These are phyloP conservation scores for Dunckerocampus dactyliophorus DNA, from an alignment of 2,113 vertebrate species.

Conservation along the genomic window DNA sequence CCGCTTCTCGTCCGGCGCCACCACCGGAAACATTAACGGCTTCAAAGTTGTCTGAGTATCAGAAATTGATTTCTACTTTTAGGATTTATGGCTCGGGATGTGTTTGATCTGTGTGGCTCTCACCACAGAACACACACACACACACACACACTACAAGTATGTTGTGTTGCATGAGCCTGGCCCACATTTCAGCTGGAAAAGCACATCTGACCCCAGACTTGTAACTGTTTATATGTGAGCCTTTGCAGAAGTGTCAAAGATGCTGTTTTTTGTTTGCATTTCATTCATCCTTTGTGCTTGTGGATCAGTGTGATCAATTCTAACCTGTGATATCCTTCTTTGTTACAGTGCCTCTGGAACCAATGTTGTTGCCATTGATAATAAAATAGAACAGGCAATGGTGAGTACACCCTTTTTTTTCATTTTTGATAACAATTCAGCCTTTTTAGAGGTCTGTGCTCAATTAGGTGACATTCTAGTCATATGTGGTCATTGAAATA, in stretches of 20 bases:
- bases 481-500: too few species aligned
- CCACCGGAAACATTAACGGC: neutral
- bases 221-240: neutral
- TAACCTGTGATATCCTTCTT: conserved; percentile 1
- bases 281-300: neutral
- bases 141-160: too few species aligned
- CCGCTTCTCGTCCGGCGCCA: neutral
- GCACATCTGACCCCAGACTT: conserved; percentile 3
- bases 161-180: neutral
- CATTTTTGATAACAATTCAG: too few species aligned
- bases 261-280: neutral
- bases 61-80: neutral
- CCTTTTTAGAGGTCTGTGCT: too few species aligned
- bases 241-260: neutral
- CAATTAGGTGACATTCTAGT: too few species aligned
- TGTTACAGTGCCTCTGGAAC: conserved; percentile 85
- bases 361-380: conserved; percentile 96
- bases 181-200: neutral
- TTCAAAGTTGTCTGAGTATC: neutral
- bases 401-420: conserved; percentile 72
- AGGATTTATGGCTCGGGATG: neutral
- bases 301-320: neutral
- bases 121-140: neutral
- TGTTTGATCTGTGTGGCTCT: neutral
- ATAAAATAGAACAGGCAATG: conserved; percentile 99